Conservation (phyloP, 2,888 invertebrate genomes). For the Chirona hameri region DNA sequence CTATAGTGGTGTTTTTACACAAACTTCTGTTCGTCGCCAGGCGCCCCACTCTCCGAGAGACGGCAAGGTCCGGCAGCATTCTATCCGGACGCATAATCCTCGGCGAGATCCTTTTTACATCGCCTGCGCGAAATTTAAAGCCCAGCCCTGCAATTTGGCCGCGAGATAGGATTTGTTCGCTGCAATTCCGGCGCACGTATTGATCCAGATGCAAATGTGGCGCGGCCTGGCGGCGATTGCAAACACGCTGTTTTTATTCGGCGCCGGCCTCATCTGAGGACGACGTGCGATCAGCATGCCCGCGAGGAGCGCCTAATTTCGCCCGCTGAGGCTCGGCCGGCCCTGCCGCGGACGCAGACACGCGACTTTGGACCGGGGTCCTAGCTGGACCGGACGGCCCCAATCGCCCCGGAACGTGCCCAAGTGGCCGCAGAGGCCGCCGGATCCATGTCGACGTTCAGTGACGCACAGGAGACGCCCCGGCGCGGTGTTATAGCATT, state of each 20-base stretch:
- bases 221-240: conserved; percentile 13
- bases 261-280: not conserved
- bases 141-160: conserved; percentile 1
- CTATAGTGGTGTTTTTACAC: not conserved
- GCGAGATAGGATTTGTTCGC: conserved; percentile 26
- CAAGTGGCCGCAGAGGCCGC: too few species aligned
- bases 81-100: not conserved
- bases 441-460: too few species aligned
- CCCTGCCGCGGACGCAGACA: not conserved
- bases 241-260: conserved; percentile 24
- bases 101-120: not conserved
- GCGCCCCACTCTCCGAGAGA: not conserved
- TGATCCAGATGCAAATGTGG: conserved; percentile 24
- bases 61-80: not conserved
- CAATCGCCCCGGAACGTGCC: not conserved
- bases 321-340: not conserved
- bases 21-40: not conserved
- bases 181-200: conserved; percentile 27
- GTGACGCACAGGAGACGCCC: too few species aligned
- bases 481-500: too few species aligned
- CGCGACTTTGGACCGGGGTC: not conserved
- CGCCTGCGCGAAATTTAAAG: conserved; percentile 13
- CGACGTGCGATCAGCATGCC: conserved; percentile 8
- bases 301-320: not conserved
- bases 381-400: not conserved